Evolutionary conservation across 2,113 vertebrate species (phyloP).

Genomic region (Dipodomys stephensi): DNA sequence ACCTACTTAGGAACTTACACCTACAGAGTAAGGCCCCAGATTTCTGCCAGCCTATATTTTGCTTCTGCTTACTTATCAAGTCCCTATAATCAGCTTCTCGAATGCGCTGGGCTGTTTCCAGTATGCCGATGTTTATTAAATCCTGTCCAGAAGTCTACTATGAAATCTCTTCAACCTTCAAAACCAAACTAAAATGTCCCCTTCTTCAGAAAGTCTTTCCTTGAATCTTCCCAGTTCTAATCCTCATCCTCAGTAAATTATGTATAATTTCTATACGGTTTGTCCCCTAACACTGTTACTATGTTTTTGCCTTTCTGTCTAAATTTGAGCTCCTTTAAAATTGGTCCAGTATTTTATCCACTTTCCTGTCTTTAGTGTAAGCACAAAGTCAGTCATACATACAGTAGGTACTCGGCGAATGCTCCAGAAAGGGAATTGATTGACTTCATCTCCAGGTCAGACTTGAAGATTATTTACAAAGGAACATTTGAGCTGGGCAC

Average conservation of each 20-base stretch:
- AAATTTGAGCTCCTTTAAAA: not conserved
- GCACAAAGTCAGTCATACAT: not conserved
- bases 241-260: not conserved
- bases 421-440: not conserved
- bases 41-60: not conserved
- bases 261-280: not conserved
- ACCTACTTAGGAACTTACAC: not conserved
- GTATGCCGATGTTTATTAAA: not conserved
- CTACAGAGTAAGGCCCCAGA: not conserved
- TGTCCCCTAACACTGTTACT: not conserved
- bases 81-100: not conserved
- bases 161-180: not conserved
- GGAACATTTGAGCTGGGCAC: too few species aligned
- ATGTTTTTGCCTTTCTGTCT: not conserved
- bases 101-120: not conserved
- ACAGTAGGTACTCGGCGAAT: not conserved
- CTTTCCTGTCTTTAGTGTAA: not conserved
- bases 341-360: not conserved
- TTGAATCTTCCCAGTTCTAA: not conserved
- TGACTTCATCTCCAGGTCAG: not conserved
- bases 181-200: not conserved
- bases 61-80: not conserved
- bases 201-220: not conserved
- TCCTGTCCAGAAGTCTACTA: too few species aligned
- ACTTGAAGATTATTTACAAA: not conserved